Base-by-base conservation (phyloP, 2,113 vertebrate genomes). In the Spheniscus mendiculus region DNA sequence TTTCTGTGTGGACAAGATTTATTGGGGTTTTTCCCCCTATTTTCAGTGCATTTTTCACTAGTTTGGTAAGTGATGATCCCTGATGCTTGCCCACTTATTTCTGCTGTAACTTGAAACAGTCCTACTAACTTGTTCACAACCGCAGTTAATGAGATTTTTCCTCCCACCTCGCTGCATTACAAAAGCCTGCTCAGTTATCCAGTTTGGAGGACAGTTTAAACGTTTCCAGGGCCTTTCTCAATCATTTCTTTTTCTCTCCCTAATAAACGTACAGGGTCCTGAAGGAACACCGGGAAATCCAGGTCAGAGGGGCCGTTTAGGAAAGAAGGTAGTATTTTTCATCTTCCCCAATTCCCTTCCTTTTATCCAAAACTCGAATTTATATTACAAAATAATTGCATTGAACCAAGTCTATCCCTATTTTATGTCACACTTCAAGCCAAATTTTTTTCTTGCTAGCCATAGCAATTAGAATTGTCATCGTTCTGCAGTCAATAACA, bases 261-360 rank as follows among this genome's bases (percentile, higher is more conserved):
- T 94, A 53, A 97, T 89, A 65, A 95, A 97, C 94, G 23, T 88
- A 50, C 94, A 99, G 99, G 99, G 99, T 40, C 98, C 98, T 15
- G 99, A 99, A 98, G 99, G 99, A 96, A 98, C 98, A 98, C 95
- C 95, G 23, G 99, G 99, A 90, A 97, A 95, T 59, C 98, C 97
- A 65, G 99, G 99, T 81, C 99, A 98, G 97, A 99, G 98, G 82
- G 99, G 99, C 63, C 99, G 98, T 27, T 97, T 98, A 53, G 99
- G 99, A 85, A 99, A 99, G 98, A 99, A 99, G 99, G 99, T 99
- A 96, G 55, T 55, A 47, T 62, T 85, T 92, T 89, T 83, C 65
- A 42, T 93, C 59, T 84, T 65, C 27, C 6, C 8, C 17, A 16
- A 5, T 91, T 96, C 78, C 34, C 6, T 92, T 49, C 23, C 67